Conservation (phyloP, 2,113 vertebrate species). For the Larimichthys polyactis region DNA sequence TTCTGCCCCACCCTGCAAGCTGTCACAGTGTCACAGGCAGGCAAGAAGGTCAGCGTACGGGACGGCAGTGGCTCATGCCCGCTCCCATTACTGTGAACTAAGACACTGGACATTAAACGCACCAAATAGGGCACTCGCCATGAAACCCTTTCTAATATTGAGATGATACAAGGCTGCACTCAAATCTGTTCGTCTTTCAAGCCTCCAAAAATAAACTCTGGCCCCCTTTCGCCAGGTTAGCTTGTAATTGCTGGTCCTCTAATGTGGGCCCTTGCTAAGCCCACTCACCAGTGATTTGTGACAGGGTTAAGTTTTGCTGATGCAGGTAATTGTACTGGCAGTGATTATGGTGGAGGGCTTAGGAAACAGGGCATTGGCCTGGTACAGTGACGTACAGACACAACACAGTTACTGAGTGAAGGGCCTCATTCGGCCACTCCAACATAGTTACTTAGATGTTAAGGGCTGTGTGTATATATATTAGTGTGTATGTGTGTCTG, state of each 20-base stretch:
- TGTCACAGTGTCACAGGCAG: constrained; percentile 79
- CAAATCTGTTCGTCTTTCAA: background rate
- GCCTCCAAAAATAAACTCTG: background rate
- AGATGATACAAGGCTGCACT: background rate
- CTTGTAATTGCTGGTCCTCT: constrained; percentile 12
- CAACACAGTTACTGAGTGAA: constrained; percentile 47
- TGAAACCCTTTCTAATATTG: constrained; percentile 1
- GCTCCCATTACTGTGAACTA: constrained; percentile 38
- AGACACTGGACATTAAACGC: constrained; percentile 15
- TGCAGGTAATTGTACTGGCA: constrained; percentile 58
- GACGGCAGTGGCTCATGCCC: constrained; percentile 39
- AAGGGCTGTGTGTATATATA: constrained; percentile 36
- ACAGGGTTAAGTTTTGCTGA: constrained; percentile 56
- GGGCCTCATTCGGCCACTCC: constrained; percentile 50
- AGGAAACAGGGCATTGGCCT: constrained; percentile 17
- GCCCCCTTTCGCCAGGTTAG: background rate
- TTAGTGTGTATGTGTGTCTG: constrained; percentile 23
- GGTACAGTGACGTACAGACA: constrained; percentile 22
- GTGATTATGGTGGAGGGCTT: constrained; percentile 63
- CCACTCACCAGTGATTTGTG: constrained; percentile 54
- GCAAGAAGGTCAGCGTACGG: constrained; percentile 82
- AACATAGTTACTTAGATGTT: constrained; percentile 59
- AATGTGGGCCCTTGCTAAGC: constrained; percentile 40
- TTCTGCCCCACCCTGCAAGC: constrained; percentile 85
- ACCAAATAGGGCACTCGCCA: background rate